phyloP scores from a whole-genome alignment of 2,888 invertebrate species.

The Lithodes maja region DNA sequence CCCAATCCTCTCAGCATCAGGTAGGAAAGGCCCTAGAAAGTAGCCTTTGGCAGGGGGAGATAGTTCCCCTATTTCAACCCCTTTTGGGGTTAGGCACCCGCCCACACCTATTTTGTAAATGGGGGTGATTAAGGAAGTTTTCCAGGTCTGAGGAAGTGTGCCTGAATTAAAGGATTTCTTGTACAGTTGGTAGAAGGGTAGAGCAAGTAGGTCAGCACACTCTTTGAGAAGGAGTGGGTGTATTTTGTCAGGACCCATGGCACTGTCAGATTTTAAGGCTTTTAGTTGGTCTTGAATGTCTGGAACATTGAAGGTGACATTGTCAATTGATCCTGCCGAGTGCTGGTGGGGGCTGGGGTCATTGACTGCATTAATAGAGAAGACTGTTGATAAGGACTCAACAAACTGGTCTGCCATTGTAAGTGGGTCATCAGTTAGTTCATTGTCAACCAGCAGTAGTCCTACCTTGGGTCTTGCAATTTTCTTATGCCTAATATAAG shows the following conservation, averaged over 20 bases:
- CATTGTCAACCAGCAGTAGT: background rate
- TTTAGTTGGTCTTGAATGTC: background rate
- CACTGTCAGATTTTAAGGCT: background rate
- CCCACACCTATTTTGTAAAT: background rate
- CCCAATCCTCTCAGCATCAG: too few species aligned
- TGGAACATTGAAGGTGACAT: background rate
- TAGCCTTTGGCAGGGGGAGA: too few species aligned
- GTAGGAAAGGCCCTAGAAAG: too few species aligned
- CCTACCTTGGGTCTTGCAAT: background rate
- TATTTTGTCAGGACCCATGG: background rate
- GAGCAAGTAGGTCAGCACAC: background rate
- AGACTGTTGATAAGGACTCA: background rate
- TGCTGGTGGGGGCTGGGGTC: constrained; percentile 12
- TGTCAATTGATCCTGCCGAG: background rate
- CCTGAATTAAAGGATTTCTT: background rate
- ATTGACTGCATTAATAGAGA: background rate
- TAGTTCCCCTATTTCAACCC: too few species aligned
- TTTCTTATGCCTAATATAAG: background rate
- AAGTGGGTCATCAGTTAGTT: background rate
- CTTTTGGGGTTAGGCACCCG: too few species aligned
- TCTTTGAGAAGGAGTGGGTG: background rate
- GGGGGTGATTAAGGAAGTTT: background rate
- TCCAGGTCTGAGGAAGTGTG: background rate
- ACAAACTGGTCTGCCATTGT: background rate
- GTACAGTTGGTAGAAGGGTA: background rate